Base-by-base conservation (phyloP, 1,140 invertebrate genomes). In the Acromyrmex heyeri region DNA sequence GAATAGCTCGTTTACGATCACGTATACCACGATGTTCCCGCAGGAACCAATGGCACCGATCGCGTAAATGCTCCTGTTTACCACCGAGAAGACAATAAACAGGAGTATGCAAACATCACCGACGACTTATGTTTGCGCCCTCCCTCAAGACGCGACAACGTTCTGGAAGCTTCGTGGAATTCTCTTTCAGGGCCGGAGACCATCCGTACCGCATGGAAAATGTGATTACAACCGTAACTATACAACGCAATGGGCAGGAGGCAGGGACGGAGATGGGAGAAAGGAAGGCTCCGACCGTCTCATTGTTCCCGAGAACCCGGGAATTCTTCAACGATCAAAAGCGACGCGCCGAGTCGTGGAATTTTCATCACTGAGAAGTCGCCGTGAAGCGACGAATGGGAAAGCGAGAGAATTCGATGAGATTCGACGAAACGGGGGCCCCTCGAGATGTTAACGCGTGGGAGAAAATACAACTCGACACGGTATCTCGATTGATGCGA, bases 111-210 rank as follows among this genome's bases (percentile, higher is more conserved):
- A 50, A 83, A 59, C 50, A 30, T 21, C 67, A 12, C 8, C 34
- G 48, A 57, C 18, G 24, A 59, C 10, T 83, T 6, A 14, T 1
- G 38, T 14, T 67, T 44, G 38, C 64, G 10, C 21, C 48, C 48
- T 24, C 30, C 55, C 24, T n/a, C 18, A 21, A 89, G 18, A 48
- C 34, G 44, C 75, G 27, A 70, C 14, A 53, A 21, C n/a, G 59
- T 86, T 88, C 53, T 70, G n/a, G 48, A 79, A 79, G 50, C 53
- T 78, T 78, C 24, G 57, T 59, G 50, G 57, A 75, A 62, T 83
- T 48, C 38, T 38, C 48, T 83, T 75, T 50, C 69, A 30, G 27
- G 18, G 55, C 3, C 12, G 21, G 67, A 48, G 53, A n/a, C 27
- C 61, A 16, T 21, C 55, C 12, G 21, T n/a, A 18, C 38, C 38